phyloP scores from a whole-genome alignment of 1,140 invertebrate species.

The Nasonia giraulti region DNA sequence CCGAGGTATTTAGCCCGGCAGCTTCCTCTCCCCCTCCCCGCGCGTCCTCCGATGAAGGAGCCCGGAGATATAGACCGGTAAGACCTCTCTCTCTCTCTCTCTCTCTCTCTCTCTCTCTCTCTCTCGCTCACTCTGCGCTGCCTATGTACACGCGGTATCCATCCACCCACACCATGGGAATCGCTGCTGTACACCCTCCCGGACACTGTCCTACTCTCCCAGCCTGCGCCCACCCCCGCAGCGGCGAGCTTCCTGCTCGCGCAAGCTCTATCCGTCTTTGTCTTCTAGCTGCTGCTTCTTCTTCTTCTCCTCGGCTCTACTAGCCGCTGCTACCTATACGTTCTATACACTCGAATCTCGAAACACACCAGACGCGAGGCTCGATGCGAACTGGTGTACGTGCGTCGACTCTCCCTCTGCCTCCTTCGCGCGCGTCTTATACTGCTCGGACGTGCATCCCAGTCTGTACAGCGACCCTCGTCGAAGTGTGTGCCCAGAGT shows the following conservation, averaged over 20 bases:
- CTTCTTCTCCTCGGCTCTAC: constrained; percentile 29
- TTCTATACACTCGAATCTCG: not conserved
- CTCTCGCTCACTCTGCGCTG: not conserved
- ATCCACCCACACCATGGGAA: constrained; percentile 62
- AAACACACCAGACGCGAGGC: not conserved
- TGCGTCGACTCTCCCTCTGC: constrained; percentile 50
- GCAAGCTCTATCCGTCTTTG: constrained; percentile 17
- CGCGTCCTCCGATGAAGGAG: constrained; percentile 59
- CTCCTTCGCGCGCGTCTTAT: not conserved
- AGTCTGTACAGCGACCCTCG: not conserved
- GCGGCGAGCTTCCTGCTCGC: constrained; percentile 39
- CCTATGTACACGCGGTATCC: constrained; percentile 66
- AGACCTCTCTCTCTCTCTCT: constrained; percentile 57
- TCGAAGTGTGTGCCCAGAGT: too few species aligned
- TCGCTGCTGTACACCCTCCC: constrained; percentile 57
- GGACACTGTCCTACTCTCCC: constrained; percentile 23
- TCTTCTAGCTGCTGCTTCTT: constrained; percentile 20
- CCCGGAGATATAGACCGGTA: constrained; percentile 48
- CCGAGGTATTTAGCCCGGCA: constrained; percentile 73
- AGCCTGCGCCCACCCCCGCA: constrained; percentile 47
- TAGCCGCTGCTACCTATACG: not conserved
- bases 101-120: not conserved
- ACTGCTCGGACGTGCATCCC: constrained; percentile 12
- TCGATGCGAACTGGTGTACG: too few species aligned
- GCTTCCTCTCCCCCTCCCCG: constrained; percentile 18